These are phyloP conservation scores for Xiphias gladius DNA, from an alignment of 2,113 vertebrate species.

Conservation along the genomic window DNA sequence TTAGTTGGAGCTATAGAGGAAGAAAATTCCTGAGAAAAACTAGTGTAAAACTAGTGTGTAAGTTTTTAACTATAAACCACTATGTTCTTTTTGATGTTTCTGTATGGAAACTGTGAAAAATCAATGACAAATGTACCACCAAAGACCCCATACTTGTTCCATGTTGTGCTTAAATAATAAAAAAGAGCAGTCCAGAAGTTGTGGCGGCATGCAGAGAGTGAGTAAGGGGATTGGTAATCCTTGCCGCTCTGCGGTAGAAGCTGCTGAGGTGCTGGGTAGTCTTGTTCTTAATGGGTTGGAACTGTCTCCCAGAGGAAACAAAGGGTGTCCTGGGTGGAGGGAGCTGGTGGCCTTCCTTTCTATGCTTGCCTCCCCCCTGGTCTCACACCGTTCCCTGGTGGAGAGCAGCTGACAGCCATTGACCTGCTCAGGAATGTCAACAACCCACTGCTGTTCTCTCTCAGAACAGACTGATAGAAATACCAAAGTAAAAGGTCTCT, in stretches of 20 bases:
- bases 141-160: not conserved
- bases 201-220: constrained; percentile 19
- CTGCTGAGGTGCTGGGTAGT: constrained; percentile 24
- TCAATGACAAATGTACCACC: not conserved
- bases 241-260: constrained; percentile 23
- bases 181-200: constrained; percentile 20
- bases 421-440: constrained; percentile 28
- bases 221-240: constrained; percentile 46
- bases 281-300: constrained; percentile 30
- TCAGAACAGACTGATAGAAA: not conserved
- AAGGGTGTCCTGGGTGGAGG: constrained; percentile 38
- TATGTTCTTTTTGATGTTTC: not conserved
- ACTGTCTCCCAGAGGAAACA: constrained; percentile 40
- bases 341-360: constrained; percentile 23
- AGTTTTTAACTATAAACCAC: not conserved
- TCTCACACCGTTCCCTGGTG: constrained; percentile 31
- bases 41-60: not conserved
- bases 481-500: not conserved
- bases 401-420: constrained; percentile 24
- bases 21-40: no score
- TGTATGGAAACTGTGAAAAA: not conserved
- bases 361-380: constrained; percentile 7
- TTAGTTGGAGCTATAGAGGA: no score
- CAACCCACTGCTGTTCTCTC: constrained; percentile 16
- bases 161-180: constrained; percentile 8